phyloP scores from a whole-genome alignment of 64 coral and sea anemone genomes.

The Montipora cactus region DNA sequence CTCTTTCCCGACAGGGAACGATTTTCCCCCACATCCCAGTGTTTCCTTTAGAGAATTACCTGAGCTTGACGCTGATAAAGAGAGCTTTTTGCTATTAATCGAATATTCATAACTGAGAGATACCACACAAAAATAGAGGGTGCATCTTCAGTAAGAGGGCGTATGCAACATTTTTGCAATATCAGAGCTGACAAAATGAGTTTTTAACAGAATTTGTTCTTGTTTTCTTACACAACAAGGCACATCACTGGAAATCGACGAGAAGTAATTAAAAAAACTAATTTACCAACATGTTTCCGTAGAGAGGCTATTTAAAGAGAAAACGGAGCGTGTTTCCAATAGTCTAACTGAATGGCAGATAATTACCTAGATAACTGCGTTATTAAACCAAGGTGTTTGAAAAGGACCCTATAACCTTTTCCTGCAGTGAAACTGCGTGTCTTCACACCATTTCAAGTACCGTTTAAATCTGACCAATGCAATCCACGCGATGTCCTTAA shows the following conservation, averaged over 20 bases:
- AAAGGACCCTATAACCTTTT: conserved; percentile 9
- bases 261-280: conserved; percentile 8
- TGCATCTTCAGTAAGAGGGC: not conserved
- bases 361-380: conserved; percentile 31
- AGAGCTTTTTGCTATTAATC: too few relatives aligned
- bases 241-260: not conserved
- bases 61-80: too few relatives aligned
- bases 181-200: not conserved
- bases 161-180: not conserved
- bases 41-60: too few relatives aligned
- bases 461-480: not conserved
- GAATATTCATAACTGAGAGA: not conserved
- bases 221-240: not conserved
- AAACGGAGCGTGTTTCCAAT: not conserved
- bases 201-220: not conserved
- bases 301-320: not conserved
- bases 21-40: too few relatives aligned
- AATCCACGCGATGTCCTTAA: not conserved
- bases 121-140: not conserved
- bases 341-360: not conserved
- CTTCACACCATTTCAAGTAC: conserved; percentile 5
- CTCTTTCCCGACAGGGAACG: too few relatives aligned
- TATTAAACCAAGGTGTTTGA: not conserved
- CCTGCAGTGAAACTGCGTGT: not conserved
- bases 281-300: not conserved